These are phyloP conservation scores for Pterophyllum scalare DNA, from an alignment of 2,113 vertebrate genomes.

Conservation along the genomic window DNA sequence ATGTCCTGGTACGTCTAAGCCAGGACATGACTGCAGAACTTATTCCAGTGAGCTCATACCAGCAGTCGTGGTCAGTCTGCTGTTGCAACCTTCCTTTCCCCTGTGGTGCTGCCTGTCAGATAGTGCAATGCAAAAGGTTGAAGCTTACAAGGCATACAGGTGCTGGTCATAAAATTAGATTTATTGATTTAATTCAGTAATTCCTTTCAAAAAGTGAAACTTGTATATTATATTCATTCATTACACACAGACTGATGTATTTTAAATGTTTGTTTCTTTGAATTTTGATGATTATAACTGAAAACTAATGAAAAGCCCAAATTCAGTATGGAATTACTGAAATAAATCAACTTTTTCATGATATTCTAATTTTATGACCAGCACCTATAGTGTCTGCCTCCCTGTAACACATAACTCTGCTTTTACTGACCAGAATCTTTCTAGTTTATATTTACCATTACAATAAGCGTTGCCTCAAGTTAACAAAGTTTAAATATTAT, in stretches of 20 bases:
- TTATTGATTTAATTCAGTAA: too few species aligned
- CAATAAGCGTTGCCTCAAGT: background rate
- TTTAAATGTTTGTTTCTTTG: too few species aligned
- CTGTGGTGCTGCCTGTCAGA: conserved; percentile 31
- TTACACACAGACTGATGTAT: too few species aligned
- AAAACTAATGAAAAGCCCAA: too few species aligned
- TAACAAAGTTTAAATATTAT: background rate
- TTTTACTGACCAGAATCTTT: background rate
- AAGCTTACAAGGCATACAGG: conserved; percentile 15
- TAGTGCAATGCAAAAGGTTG: conserved; percentile 20
- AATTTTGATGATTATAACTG: too few species aligned
- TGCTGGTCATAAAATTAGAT: too few species aligned
- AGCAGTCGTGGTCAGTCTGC: background rate
- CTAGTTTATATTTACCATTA: background rate
- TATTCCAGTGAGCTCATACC: conserved; percentile 23
- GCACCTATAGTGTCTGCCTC: background rate
- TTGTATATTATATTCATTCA: too few species aligned
- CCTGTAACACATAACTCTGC: background rate
- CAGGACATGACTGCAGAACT: conserved; percentile 29
- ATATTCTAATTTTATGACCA: too few species aligned
- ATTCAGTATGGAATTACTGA: too few species aligned
- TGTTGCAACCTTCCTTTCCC: background rate
- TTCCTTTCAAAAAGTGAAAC: too few species aligned
- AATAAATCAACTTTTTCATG: too few species aligned
- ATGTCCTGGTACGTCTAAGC: background rate